A percentile compares a stretch with the other conserved stretches of the same genome.
phyloP scores from a whole-genome alignment of 2,113 vertebrate genomes.

The Sterrhoptilus dennistouni region DNA sequence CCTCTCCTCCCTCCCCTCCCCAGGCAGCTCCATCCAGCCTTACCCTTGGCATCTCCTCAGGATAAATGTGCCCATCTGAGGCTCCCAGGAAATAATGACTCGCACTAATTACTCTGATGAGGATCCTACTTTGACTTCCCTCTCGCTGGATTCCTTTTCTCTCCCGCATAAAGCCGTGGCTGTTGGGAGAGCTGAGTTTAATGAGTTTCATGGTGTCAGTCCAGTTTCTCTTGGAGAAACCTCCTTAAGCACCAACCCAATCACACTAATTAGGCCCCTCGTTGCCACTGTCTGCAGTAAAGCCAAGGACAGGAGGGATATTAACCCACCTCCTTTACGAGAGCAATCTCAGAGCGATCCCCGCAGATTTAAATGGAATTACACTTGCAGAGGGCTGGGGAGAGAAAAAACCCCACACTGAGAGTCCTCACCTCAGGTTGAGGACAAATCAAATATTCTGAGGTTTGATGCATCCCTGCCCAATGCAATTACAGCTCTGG shows the following conservation, averaged over 20 bases:
- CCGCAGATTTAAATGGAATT: neutral
- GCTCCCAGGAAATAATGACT: conserved; percentile 47
- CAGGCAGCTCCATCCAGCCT: neutral
- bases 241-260: conserved; percentile 22
- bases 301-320: conserved; percentile 33
- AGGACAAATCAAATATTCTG: neutral
- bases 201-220: conserved; percentile 23
- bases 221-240: conserved; percentile 32
- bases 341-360: neutral
- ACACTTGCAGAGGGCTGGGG: neutral
- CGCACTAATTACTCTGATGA: conserved; percentile 55
- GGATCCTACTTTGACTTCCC: conserved; percentile 22
- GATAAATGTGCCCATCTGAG: neutral
- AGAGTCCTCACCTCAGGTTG: neutral
- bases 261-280: conserved; percentile 51
- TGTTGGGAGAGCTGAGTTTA: neutral
- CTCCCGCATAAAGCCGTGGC: neutral
- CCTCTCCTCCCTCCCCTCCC: neutral
- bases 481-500: neutral
- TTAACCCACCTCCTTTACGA: conserved; percentile 27
- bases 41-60: conserved; percentile 1
- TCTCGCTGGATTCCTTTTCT: neutral
- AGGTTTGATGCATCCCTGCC: neutral
- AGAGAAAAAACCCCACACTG: neutral
- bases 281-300: conserved; percentile 5